Evolutionary conservation across 1,140 invertebrate genomes (phyloP).

Genomic region (Mercenaria mercenaria): DNA sequence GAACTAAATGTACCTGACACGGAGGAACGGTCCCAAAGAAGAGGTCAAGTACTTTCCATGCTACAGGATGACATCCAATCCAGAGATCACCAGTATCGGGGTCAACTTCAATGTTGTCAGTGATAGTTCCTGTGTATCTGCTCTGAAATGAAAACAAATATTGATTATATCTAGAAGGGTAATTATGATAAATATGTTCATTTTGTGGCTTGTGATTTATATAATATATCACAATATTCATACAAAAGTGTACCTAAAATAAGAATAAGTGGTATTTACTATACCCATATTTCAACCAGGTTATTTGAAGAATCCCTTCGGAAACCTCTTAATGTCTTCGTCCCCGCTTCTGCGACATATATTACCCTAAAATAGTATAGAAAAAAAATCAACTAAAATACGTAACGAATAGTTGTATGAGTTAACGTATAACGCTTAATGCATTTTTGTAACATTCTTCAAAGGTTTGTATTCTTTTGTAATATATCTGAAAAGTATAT

Average conservation of each 20-base stretch:
- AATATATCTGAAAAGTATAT: no score
- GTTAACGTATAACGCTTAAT: no score
- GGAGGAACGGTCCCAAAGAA: neutral
- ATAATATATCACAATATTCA: no score
- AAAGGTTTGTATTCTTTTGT: no score
- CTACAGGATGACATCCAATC: conserved; percentile 32
- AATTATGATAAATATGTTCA: no score
- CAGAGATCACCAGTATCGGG: conserved; percentile 20
- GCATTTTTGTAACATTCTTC: no score
- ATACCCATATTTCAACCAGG: conserved; percentile 22
- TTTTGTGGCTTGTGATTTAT: no score
- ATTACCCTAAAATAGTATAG: neutral
- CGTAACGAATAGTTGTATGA: no score
- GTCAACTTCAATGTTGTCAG: conserved; percentile 43
- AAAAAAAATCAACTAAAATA: no score
- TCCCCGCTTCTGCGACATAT: conserved; percentile 29
- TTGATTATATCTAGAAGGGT: no score
- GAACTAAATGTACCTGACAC: neutral
- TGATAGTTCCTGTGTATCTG: neutral
- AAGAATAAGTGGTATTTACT: no score
- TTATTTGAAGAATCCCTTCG: conserved; percentile 1
- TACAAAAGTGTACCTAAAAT: no score
- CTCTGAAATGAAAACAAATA: neutral
- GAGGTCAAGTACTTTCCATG: neutral
- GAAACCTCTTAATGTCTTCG: conserved; percentile 23